Conservation (phyloP, 2,113 vertebrate genomes). For the Agapornis roseicollis region DNA sequence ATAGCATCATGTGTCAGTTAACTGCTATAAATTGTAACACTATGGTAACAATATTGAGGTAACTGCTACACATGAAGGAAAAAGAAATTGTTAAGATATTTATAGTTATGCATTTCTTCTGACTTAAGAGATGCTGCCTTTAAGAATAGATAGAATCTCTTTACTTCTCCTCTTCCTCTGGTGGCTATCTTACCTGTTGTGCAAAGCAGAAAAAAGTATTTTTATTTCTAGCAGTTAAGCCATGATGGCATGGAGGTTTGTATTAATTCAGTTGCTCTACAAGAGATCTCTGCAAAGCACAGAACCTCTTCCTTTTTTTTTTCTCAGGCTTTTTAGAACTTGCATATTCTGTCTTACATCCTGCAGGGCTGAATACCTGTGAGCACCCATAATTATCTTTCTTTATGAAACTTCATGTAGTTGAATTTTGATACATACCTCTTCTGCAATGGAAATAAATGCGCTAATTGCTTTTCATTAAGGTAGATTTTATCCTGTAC, state of each 20-base stretch:
- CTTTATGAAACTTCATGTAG: neutral
- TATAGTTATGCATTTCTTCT: neutral
- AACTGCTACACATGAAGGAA: neutral
- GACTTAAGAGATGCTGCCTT: neutral
- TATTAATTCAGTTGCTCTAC: neutral
- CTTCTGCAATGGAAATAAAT: constrained; percentile 55
- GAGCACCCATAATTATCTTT: neutral
- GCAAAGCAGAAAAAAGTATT: neutral
- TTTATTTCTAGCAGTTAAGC: neutral
- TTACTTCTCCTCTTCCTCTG: neutral
- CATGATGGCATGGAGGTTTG: neutral
- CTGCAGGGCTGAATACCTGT: neutral
- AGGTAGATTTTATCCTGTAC: constrained; percentile 33
- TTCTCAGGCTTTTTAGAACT: neutral
- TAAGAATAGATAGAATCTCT: neutral
- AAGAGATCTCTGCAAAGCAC: neutral
- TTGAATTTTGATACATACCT: constrained; percentile 30
- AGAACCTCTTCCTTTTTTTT: neutral
- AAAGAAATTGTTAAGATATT: neutral
- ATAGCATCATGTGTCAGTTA: neutral
- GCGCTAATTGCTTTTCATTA: constrained; percentile 44
- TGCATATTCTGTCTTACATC: neutral
- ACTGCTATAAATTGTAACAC: neutral
- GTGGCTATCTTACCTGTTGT: neutral
- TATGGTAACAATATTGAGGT: neutral